Evolutionary conservation across 1,140 invertebrate species (phyloP), one percentile per base, ranked within the genome.

Genomic region (Drosophila virilis): DNA sequence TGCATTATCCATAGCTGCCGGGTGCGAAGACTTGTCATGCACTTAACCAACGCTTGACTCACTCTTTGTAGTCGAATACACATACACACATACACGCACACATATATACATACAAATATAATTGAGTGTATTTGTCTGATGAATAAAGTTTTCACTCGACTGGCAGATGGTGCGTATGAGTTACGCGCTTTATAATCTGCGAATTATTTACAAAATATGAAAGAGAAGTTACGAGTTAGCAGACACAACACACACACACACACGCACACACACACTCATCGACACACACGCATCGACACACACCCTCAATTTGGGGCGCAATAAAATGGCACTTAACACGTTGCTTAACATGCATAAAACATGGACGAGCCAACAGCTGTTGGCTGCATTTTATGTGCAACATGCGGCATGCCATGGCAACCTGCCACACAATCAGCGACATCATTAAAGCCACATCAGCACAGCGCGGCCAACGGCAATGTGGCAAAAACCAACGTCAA

Each of bases 91-190:
- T 2, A 22, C 22, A 22, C 22, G 22, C 45, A 46, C 22, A 32
- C 32, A 51, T 33, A 33, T 22, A 42, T 28, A 32, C 51, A 69
- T 13, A 37, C 43, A 59, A 54, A 74, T 65, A 28, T 43, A 78
- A 86, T 85, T 81, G 86, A 85, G 70, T 70, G 72, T 76, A 76
- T 78, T 80, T 80, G 32, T 62, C 52, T 48, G 59, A 64, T 76
- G 78, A 69, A 60, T 12, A 72, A 78, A 85, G 65, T 85, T 85
- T 67, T 60, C 15, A 28, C 45, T 8, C 57, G 4, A n/a, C 40
- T 42, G 46, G 33, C 74, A 43, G 45, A 57, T 46, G 35, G 4
- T 48, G 55, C 67, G 67, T 74, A 66, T 81, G 43, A 60, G 62
- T 52, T 42, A 69, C 71, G 35, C 35, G 40, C 51, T 75, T 72